Conservation (phyloP, 2,797 vertebrate genomes). For the Betta splendens region DNA sequence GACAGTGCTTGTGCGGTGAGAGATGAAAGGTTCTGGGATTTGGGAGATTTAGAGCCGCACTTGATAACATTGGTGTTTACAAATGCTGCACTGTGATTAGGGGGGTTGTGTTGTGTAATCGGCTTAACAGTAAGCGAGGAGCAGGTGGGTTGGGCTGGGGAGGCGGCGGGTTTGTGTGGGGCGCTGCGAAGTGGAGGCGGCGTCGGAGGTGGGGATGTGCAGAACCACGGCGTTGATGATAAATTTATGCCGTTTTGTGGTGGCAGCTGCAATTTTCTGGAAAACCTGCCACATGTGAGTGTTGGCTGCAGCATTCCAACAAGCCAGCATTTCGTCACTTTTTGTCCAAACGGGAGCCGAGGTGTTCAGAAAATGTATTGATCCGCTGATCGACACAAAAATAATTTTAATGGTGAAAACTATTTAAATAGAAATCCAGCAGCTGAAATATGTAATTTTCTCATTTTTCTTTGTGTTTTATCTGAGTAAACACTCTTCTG, state of each 20-base stretch:
- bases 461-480: background rate
- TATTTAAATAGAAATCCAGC: background rate
- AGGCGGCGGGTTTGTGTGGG: constrained; percentile 24
- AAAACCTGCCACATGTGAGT: constrained; percentile 23
- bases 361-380: background rate
- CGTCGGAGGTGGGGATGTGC: constrained; percentile 51
- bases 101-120: constrained; percentile 74
- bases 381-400: background rate
- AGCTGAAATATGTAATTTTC: background rate
- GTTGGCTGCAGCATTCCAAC: background rate
- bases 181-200: constrained; percentile 43
- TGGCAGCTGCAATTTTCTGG: constrained; percentile 48
- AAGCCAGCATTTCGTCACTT: constrained; percentile 1
- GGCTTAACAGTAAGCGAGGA: constrained; percentile 71
- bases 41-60: constrained; percentile 73
- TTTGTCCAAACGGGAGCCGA: constrained; percentile 1
- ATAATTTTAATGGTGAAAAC: background rate
- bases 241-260: constrained; percentile 76
- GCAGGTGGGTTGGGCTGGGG: constrained; percentile 67
- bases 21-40: constrained; percentile 78
- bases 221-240: constrained; percentile 83
- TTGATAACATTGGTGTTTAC: constrained; percentile 72
- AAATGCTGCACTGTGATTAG: constrained; percentile 73
- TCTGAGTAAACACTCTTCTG: background rate
- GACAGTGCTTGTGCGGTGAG: constrained; percentile 51